Evolutionary conservation across 2,113 vertebrate genomes (phyloP).

Genomic region (Oncorhynchus masou): DNA sequence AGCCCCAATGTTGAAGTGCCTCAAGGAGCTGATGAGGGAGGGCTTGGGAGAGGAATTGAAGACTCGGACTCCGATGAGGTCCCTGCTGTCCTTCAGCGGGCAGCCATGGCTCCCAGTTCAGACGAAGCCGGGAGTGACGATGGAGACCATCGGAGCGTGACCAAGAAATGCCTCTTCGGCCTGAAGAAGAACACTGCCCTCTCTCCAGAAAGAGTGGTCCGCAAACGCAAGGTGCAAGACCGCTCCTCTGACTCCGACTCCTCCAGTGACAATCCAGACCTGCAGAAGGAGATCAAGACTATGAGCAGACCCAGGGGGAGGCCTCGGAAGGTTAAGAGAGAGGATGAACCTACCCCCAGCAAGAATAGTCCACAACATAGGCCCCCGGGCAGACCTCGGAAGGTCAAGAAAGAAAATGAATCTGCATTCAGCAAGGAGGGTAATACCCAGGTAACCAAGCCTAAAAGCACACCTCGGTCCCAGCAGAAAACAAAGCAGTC

Average conservation of each 20-base stretch:
- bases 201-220: slow-evolving; percentile 73
- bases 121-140: slow-evolving; percentile 83
- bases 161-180: slow-evolving; percentile 72
- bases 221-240: slow-evolving; percentile 85
- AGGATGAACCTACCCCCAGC: slow-evolving; percentile 28
- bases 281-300: slow-evolving; percentile 78
- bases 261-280: slow-evolving; percentile 84
- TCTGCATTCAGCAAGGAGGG: slow-evolving; percentile 21
- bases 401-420: slow-evolving; percentile 51
- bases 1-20: slow-evolving; percentile 37
- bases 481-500: slow-evolving; percentile 27
- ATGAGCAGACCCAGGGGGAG: slow-evolving; percentile 75
- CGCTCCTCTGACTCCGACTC: slow-evolving; percentile 82
- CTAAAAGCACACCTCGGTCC: slow-evolving; percentile 16
- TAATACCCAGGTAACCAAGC: slow-evolving; percentile 15
- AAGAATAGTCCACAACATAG: slow-evolving; percentile 21
- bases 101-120: slow-evolving; percentile 80
- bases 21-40: slow-evolving; percentile 50
- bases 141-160: slow-evolving; percentile 61
- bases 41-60: slow-evolving; percentile 56
- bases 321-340: slow-evolving; percentile 56
- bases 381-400: slow-evolving; percentile 63
- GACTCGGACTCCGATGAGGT: slow-evolving; percentile 92
- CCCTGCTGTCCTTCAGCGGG: slow-evolving; percentile 83
- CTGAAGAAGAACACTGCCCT: slow-evolving; percentile 70